Percentiles rank a stretch among this genome's conserved stretches.
Evolutionary conservation across 2,888 invertebrate genomes (phyloP).

Genomic region (Calephelis perditalis): DNA sequence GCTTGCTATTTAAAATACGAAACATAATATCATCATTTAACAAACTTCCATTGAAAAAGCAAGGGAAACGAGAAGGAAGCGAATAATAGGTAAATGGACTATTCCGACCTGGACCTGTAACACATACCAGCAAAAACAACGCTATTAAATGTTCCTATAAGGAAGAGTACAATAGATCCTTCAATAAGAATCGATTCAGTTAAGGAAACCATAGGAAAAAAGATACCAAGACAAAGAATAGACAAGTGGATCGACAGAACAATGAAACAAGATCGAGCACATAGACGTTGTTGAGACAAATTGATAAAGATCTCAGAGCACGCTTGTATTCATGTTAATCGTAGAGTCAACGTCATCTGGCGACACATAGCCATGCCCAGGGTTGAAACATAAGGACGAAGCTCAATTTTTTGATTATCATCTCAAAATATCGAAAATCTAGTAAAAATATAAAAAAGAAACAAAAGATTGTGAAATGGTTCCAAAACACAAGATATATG

Average conservation of each 20-base stretch:
- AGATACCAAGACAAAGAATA: conserved; percentile 26
- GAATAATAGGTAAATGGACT: neutral
- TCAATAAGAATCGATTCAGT: conserved; percentile 8
- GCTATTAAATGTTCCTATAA: conserved; percentile 8
- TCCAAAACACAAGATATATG: too few relatives aligned
- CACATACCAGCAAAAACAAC: conserved; percentile 1
- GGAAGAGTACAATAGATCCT: conserved; percentile 10
- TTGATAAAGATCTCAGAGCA: conserved; percentile 61
- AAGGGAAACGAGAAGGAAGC: too few relatives aligned
- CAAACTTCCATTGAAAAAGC: too few relatives aligned
- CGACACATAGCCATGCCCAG: conserved; percentile 41
- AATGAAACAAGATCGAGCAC: conserved; percentile 51
- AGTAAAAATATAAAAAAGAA: too few relatives aligned
- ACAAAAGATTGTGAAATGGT: too few relatives aligned
- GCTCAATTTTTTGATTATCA: too few relatives aligned
- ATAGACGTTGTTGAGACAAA: conserved; percentile 49
- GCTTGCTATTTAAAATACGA: too few relatives aligned
- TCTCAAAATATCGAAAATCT: too few relatives aligned
- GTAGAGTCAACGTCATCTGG: conserved; percentile 58
- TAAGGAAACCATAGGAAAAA: conserved; percentile 35
- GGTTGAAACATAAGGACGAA: neutral
- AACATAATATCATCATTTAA: too few relatives aligned
- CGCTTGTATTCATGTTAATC: conserved; percentile 60
- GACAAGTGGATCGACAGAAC: conserved; percentile 60
- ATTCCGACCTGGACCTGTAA: neutral